Conservation (phyloP, 2,888 invertebrate genomes). For the Entomobrya multifasciata region DNA sequence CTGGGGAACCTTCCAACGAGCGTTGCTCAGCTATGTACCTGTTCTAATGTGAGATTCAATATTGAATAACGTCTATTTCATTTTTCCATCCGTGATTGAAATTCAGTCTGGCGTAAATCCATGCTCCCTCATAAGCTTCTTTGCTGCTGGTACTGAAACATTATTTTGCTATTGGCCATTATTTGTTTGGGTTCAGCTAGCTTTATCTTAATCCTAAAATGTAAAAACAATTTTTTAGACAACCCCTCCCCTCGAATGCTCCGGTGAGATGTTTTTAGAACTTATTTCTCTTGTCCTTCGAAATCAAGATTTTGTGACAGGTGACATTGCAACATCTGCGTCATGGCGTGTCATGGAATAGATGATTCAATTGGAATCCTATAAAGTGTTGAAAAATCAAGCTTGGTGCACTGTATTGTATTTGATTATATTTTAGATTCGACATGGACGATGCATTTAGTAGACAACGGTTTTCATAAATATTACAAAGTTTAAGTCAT, state of each 20-base stretch:
- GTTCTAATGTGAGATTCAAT: not conserved
- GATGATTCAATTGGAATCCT: not conserved
- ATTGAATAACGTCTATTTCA: no score
- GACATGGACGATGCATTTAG: no score
- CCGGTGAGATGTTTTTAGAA: not conserved
- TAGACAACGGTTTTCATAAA: no score
- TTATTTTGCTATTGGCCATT: not conserved
- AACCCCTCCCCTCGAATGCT: constrained; percentile 14
- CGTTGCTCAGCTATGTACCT: not conserved
- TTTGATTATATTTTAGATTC: no score
- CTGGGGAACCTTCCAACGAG: not conserved
- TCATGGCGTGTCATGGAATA: not conserved
- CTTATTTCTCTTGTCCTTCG: not conserved
- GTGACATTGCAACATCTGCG: constrained; percentile 46
- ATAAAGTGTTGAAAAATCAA: not conserved
- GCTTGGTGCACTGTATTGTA: no score
- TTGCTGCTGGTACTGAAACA: not conserved
- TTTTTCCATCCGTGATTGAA: constrained; percentile 37
- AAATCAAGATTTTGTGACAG: constrained; percentile 17
- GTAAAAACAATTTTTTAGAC: constrained; percentile 27
- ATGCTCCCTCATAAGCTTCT: not conserved
- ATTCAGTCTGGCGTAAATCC: not conserved
- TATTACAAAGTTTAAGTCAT: no score
- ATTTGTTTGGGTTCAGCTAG: constrained; percentile 16
- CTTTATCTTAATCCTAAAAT: constrained; percentile 41